phyloP scores from a whole-genome alignment of 2,113 vertebrate species.

The Rhinichthys klamathensis region DNA sequence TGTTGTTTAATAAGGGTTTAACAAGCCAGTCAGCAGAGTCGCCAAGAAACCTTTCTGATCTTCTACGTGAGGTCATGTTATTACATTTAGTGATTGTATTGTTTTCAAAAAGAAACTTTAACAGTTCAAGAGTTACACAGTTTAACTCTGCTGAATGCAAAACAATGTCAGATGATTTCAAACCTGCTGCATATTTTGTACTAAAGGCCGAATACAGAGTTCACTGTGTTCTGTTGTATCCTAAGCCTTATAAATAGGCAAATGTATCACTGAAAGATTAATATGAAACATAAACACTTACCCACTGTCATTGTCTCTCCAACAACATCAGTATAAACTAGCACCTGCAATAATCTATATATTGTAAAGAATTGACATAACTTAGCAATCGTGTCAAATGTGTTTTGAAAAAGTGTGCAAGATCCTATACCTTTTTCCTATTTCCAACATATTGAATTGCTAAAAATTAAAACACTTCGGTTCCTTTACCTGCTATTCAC shows the following conservation, averaged over 20 bases:
- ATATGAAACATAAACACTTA: not conserved
- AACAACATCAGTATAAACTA: not conserved
- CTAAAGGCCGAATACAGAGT: not conserved
- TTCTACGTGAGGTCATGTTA: not conserved
- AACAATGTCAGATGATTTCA: not conserved
- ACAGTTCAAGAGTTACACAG: not conserved
- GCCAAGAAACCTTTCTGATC: not conserved
- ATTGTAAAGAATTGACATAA: too few relatives aligned
- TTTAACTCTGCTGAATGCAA: not conserved
- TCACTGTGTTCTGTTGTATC: not conserved
- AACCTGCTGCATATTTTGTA: not conserved
- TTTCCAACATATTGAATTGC: too few relatives aligned
- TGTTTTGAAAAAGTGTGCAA: too few relatives aligned
- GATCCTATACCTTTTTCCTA: too few relatives aligned
- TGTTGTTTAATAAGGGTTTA: not conserved
- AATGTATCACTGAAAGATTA: not conserved
- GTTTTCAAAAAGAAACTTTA: not conserved
- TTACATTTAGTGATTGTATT: not conserved
- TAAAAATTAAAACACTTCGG: too few relatives aligned
- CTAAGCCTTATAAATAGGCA: not conserved
- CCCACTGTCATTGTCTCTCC: not conserved
- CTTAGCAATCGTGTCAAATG: too few relatives aligned
- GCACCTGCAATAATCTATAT: too few relatives aligned
- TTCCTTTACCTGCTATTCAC: too few relatives aligned
- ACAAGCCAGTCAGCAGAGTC: not conserved